These are phyloP conservation scores for Platichthys flesus DNA, from an alignment of 2,113 vertebrate genomes.

Conservation along the genomic window DNA sequence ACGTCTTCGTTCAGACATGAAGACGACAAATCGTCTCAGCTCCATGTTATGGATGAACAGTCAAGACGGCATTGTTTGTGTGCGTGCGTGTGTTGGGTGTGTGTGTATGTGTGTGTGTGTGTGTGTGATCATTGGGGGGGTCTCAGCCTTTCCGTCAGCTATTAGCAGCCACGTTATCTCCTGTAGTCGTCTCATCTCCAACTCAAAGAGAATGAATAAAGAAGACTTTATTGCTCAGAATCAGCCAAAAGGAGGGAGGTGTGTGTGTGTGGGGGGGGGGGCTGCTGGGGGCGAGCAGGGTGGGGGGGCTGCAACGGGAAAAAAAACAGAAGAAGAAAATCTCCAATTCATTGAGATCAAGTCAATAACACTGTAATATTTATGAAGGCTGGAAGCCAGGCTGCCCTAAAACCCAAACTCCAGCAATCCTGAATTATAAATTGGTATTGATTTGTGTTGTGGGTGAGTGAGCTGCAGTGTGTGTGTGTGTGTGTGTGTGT, in stretches of 20 bases:
- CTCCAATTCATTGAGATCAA: conserved; percentile 85
- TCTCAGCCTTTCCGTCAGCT: conserved; percentile 2
- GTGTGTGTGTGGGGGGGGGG: background rate
- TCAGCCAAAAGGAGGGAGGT: conserved; percentile 35
- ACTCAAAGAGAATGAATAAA: conserved; percentile 77
- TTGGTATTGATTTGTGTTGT: conserved; percentile 84
- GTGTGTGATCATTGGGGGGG: conserved; percentile 6
- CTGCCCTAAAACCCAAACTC: conserved; percentile 86
- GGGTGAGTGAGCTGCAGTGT: conserved; percentile 66
- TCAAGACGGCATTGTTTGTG: background rate
- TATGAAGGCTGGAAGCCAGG: conserved; percentile 85
- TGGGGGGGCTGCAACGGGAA: background rate
- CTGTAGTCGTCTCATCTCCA: conserved; percentile 71
- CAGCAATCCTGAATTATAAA: conserved; percentile 87
- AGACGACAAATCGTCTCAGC: conserved; percentile 18
- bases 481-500: conserved; percentile 53
- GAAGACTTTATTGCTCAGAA: conserved; percentile 69
- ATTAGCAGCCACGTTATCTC: conserved; percentile 61
- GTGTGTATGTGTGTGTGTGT: conserved; percentile 1
- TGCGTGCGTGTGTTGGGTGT: conserved; percentile 24
- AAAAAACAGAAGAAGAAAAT: conserved; percentile 76
- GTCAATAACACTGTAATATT: conserved; percentile 88
- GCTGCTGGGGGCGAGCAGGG: background rate
- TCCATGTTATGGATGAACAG: background rate
- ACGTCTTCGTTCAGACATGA: conserved; percentile 23